phyloP scores from a whole-genome alignment of 2,113 vertebrate genomes.

The Strix aluco region DNA sequence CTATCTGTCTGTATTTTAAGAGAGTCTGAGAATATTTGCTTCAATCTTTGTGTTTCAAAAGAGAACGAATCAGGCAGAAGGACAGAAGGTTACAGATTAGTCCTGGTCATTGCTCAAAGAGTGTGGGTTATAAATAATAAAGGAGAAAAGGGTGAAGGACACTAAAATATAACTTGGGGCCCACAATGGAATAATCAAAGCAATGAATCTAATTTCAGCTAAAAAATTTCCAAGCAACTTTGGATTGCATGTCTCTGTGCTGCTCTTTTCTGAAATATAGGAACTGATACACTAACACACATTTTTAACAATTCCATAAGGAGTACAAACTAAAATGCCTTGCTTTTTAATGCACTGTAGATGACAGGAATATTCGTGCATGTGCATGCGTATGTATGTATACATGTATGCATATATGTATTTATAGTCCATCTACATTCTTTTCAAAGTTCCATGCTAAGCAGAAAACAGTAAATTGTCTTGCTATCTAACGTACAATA shows the following conservation, averaged over 20 bases:
- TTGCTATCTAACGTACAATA: background rate
- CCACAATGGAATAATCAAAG: conserved; percentile 91
- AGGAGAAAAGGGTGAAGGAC: conserved; percentile 92
- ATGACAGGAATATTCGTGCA: background rate
- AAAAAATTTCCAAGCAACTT: conserved; percentile 85
- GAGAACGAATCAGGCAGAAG: conserved; percentile 95
- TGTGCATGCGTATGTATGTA: background rate
- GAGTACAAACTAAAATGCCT: background rate
- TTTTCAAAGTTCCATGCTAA: background rate
- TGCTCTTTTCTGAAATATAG: background rate
- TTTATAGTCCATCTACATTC: background rate
- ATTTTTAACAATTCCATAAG: background rate
- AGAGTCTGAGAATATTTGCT: conserved; percentile 80
- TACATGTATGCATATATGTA: background rate
- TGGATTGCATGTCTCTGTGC: conserved; percentile 16
- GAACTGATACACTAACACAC: background rate
- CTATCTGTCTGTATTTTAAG: conserved; percentile 75
- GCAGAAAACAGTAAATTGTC: background rate
- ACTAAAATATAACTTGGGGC: conserved; percentile 86
- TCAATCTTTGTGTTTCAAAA: conserved; percentile 95
- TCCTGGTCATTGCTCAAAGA: conserved; percentile 99
- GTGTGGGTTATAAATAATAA: conserved; percentile 98
- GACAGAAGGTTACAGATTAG: conserved; percentile 99
- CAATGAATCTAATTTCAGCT: conserved; percentile 93
- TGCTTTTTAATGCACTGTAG: background rate